Conservation (phyloP, 2,888 invertebrate species). For the Petrolisthes manimaculis region DNA sequence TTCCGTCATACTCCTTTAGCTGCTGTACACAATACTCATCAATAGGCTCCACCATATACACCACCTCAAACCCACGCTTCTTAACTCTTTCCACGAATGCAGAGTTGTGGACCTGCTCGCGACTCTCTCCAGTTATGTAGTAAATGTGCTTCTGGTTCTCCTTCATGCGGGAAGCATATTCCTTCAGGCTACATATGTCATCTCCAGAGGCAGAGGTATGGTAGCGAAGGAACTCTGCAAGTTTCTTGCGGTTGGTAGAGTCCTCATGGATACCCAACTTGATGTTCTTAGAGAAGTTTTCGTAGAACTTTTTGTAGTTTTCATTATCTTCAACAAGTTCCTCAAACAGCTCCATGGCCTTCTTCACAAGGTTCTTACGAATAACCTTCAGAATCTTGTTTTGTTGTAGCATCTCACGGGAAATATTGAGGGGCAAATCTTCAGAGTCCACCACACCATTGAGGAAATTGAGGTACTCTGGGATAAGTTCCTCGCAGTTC, state of each 20-base stretch:
- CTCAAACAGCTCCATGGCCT: constrained; percentile 96
- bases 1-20: constrained; percentile 97
- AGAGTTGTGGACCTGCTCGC: constrained; percentile 94
- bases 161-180: constrained; percentile 98
- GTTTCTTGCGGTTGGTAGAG: constrained; percentile 90
- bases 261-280: constrained; percentile 99
- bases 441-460: constrained; percentile 98
- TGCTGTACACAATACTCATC: constrained; percentile 99
- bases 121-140: constrained; percentile 95
- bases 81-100: constrained; percentile 97
- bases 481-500: constrained; percentile 98
- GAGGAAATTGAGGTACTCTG: constrained; percentile 95
- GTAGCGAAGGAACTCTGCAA: constrained; percentile 89
- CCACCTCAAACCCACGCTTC: constrained; percentile 97
- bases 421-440: constrained; percentile 97
- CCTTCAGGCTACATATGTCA: constrained; percentile 92
- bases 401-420: constrained; percentile 99
- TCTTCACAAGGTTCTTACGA: constrained; percentile 98
- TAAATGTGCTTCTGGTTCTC: constrained; percentile 98
- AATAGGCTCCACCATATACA: constrained; percentile 99
- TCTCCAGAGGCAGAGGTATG: constrained; percentile 95
- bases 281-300: constrained; percentile 97
- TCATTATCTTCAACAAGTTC: constrained; percentile 97
- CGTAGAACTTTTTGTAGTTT: constrained; percentile 98
- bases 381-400: constrained; percentile 99